Evolutionary conservation across 64 coral and sea anemone genomes (phyloP), one percentile per base, ranked within the genome.

Genomic region (Astreopora myriophthalma): DNA sequence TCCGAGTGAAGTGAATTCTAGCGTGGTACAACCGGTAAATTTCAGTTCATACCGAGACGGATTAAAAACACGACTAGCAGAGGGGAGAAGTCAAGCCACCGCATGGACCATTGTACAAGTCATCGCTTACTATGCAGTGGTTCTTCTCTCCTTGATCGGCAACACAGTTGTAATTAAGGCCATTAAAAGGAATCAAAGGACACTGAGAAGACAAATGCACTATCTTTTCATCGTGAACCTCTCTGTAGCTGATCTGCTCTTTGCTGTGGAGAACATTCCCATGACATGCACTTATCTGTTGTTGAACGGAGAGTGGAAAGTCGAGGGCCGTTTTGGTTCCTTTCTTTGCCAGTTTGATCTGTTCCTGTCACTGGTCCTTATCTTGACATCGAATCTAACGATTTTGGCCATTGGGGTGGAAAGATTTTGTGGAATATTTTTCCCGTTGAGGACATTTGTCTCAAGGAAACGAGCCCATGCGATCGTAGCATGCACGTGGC

Each of bases 321-420:
- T 83, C 20, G 27, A 38, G 13, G 79, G 79, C n/a, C 16, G 4
- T 7, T 12, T 83, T 36, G 79, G 79, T 12, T 11, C 10, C 8
- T 83, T 83, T 58, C 30, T 83, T 8, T 83, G 79, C 51, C 49
- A 33, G 33, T 83, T 83, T 14, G 58, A 83, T 38, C 2, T 83
- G 17, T 83, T 83, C 20, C 19, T 83, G 9, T 83, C 79, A 4
- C 29, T 61, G 22, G n/a, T 83, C 58, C 22, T 83, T 11, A 83
- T 83, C 23, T 38, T 83, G 34, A 65, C 57, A 2, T 83, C 79
- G 16, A 83, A 83, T 83, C 19, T 83, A 20, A 83, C 79, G 1
- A 83, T 83, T 83, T 8, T 63, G 20, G 79, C 58, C 8, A 83
- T 57, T 25, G 79, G 52, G 24, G 20, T 83, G 32, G 79, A 83